A percentile compares a stretch with the other conserved stretches of the same genome.
phyloP scores from a whole-genome alignment of 2,113 vertebrate species.

The Mellivora capensis region DNA sequence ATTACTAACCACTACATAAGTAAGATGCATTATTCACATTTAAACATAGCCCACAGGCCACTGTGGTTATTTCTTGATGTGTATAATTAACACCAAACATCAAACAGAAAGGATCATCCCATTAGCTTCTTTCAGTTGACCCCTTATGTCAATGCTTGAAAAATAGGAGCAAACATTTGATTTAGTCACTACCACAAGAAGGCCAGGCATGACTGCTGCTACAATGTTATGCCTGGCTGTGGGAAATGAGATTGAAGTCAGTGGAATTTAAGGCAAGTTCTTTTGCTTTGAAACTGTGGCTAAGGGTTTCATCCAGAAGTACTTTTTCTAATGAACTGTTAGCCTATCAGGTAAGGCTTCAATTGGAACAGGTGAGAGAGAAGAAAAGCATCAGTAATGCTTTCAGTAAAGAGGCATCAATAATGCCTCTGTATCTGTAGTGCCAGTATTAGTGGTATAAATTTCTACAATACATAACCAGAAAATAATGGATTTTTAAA shows the following conservation, averaged over 20 bases:
- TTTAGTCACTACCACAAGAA: neutral
- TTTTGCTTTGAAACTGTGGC: conserved; percentile 44
- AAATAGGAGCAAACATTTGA: neutral
- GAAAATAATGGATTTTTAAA: neutral
- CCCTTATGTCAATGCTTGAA: conserved; percentile 37
- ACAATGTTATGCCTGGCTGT: neutral
- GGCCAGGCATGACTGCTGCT: neutral
- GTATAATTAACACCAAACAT: conserved; percentile 37
- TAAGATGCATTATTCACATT: neutral
- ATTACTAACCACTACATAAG: neutral
- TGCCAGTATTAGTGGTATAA: neutral
- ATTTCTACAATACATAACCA: neutral
- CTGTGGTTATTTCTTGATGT: neutral
- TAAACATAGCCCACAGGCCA: neutral
- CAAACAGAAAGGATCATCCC: conserved; percentile 21
- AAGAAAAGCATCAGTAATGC: neutral
- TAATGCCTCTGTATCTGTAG: neutral
- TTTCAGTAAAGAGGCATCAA: neutral
- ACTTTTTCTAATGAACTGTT: neutral
- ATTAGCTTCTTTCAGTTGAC: conserved; percentile 55
- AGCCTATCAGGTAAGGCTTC: conserved; percentile 53
- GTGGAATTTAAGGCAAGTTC: neutral
- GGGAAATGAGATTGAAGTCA: conserved; percentile 7
- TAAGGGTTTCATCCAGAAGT: neutral
- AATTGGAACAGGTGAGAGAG: neutral